Conservation (phyloP, 2,113 vertebrate genomes). For the Noctilio leporinus region DNA sequence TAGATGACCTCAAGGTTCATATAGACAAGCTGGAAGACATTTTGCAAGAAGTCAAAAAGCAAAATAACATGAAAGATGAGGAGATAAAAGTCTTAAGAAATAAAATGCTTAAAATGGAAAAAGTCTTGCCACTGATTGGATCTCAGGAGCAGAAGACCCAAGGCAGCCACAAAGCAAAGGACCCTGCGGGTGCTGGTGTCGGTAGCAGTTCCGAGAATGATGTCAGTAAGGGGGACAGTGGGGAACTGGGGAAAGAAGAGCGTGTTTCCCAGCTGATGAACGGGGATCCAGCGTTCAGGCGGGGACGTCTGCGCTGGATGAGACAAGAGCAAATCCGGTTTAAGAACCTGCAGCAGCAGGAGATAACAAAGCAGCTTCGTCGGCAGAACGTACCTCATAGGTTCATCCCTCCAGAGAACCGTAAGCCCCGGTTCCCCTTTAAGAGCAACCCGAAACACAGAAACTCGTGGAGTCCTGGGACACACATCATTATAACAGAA, state of each 20-base stretch:
- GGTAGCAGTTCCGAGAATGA: slow-evolving; percentile 47
- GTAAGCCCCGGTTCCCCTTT: slow-evolving; percentile 97
- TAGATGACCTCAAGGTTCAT: slow-evolving; percentile 96
- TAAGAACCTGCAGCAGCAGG: slow-evolving; percentile 95
- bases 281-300: slow-evolving; percentile 86
- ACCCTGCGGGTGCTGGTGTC: slow-evolving; percentile 34
- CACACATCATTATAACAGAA: slow-evolving; percentile 97
- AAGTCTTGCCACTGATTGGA: slow-evolving; percentile 92
- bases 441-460: slow-evolving; percentile 96
- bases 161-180: slow-evolving; percentile 54
- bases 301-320: slow-evolving; percentile 92
- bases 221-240: slow-evolving; percentile 64
- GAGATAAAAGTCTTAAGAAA: slow-evolving; percentile 94
- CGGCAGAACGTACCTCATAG: slow-evolving; percentile 90
- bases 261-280: slow-evolving; percentile 80
- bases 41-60: slow-evolving; percentile 97
- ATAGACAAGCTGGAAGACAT: slow-evolving; percentile 98
- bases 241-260: slow-evolving; percentile 79
- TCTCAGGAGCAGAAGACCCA: slow-evolving; percentile 81
- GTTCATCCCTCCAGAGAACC: slow-evolving; percentile 97
- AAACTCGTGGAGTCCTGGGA: slow-evolving; percentile 97
- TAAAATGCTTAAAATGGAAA: slow-evolving; percentile 99
- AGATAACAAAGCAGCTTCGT: slow-evolving; percentile 94
- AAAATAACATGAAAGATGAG: slow-evolving; percentile 98
- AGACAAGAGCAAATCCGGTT: slow-evolving; percentile 93